A percentile compares a stretch with the other conserved stretches of the same genome.
These are phyloP conservation scores for Pseudopodoces humilis DNA, from an alignment of 2,113 vertebrate species.

Conservation along the genomic window DNA sequence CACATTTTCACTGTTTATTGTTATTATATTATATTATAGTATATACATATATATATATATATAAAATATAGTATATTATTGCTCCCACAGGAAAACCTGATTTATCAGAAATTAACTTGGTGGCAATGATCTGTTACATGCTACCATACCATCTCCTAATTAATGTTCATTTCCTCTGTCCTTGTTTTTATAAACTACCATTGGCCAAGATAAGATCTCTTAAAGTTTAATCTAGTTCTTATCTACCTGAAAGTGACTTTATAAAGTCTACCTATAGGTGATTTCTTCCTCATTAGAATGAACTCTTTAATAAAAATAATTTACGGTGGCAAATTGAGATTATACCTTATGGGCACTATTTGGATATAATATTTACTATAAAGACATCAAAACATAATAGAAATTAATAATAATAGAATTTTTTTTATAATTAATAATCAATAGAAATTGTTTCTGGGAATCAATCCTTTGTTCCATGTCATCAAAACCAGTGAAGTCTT, in stretches of 20 bases:
- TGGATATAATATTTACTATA: not conserved
- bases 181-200: not conserved
- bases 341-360: not conserved
- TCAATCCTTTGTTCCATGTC: not conserved
- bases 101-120: not conserved
- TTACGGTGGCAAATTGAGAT: not conserved
- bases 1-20: not conserved
- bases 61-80: too few species aligned
- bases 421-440: not conserved
- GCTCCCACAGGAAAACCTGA: not conserved
- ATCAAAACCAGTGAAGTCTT: not conserved
- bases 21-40: not conserved
- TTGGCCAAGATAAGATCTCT: not conserved
- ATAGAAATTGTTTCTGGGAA: not conserved
- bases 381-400: too few species aligned
- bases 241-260: not conserved
- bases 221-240: not conserved
- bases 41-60: too few species aligned
- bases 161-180: fast-evolving
- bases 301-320: not conserved
- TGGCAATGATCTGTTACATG: not conserved
- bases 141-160: not conserved
- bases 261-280: not conserved
- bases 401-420: too few species aligned
- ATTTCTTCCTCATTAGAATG: not conserved